These are phyloP conservation scores for Candoia aspera DNA, from an alignment of 2,113 vertebrate species.

Conservation along the genomic window DNA sequence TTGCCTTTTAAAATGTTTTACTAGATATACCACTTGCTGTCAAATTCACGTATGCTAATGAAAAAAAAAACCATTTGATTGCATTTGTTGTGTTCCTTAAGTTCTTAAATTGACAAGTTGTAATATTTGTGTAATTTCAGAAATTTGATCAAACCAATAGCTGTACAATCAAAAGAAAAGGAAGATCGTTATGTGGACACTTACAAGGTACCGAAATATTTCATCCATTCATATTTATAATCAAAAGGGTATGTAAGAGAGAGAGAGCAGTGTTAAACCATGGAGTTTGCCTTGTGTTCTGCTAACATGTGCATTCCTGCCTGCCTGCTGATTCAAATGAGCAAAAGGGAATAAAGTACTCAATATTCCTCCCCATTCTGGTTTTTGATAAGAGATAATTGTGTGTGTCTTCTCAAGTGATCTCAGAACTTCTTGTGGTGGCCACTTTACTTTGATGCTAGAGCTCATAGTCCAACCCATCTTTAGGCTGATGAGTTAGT, in stretches of 20 bases:
- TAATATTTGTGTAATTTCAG: slow-evolving; percentile 66
- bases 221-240: neutral
- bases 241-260: neutral
- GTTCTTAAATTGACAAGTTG: slow-evolving; percentile 31
- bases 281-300: neutral
- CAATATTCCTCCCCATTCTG: neutral
- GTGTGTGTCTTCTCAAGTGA: neutral
- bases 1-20: slow-evolving; percentile 35
- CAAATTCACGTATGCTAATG: neutral
- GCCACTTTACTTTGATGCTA: neutral
- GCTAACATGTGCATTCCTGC: neutral
- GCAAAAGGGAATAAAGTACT: neutral
- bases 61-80: neutral
- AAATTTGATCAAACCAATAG: slow-evolving; percentile 94
- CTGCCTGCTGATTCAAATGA: neutral
- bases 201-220: slow-evolving; percentile 81
- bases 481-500: neutral
- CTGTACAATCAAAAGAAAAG: slow-evolving; percentile 97
- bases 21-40: neutral
- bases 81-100: neutral
- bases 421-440: neutral
- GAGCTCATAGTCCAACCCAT: neutral
- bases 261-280: neutral
- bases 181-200: slow-evolving; percentile 98
- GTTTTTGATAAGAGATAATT: neutral